A percentile compares a stretch with the other conserved stretches of the same genome.
Conservation (phyloP, 1,140 invertebrate genomes). For the Globodera rostochiensis region DNA sequence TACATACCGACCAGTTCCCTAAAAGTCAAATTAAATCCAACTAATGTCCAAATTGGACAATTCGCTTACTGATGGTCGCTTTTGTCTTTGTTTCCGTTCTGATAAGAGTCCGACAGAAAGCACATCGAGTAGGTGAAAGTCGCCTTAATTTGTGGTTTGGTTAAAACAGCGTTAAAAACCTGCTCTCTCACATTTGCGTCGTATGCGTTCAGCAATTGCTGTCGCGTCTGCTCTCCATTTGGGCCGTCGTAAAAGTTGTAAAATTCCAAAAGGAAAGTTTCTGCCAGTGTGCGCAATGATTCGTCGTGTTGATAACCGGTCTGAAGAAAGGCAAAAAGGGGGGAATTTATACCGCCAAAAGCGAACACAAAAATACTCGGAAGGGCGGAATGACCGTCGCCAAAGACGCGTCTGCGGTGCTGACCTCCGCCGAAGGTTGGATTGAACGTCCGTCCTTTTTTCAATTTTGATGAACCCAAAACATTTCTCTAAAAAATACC, state of each 20-base stretch:
- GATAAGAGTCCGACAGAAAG: conserved; percentile 24
- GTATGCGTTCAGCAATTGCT: conserved; percentile 45
- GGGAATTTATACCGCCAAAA: neutral
- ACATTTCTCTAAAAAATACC: conserved; percentile 24
- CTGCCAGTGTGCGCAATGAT: conserved; percentile 31
- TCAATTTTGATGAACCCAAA: neutral
- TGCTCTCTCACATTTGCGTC: conserved; percentile 36
- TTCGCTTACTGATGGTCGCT: conserved; percentile 36
- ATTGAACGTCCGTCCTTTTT: conserved; percentile 3
- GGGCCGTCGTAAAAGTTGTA: conserved; percentile 44
- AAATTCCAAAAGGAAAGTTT: conserved; percentile 44
- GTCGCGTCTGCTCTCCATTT: conserved; percentile 34
- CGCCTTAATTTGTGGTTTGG: conserved; percentile 39
- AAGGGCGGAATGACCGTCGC: neutral
- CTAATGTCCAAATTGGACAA: neutral
- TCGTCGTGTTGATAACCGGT: conserved; percentile 32
- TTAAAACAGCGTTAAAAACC: neutral
- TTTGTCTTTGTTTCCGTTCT: conserved; percentile 10
- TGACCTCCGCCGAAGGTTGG: neutral
- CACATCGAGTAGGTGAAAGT: conserved; percentile 46
- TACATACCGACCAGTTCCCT: conserved; percentile 41
- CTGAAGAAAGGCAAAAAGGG: conserved; percentile 32
- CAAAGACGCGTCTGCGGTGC: neutral
- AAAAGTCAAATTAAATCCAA: neutral
- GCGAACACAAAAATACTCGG: conserved; percentile 10